Evolutionary conservation across 2,113 vertebrate genomes (phyloP).

Genomic region (Macquaria ambigua): DNA sequence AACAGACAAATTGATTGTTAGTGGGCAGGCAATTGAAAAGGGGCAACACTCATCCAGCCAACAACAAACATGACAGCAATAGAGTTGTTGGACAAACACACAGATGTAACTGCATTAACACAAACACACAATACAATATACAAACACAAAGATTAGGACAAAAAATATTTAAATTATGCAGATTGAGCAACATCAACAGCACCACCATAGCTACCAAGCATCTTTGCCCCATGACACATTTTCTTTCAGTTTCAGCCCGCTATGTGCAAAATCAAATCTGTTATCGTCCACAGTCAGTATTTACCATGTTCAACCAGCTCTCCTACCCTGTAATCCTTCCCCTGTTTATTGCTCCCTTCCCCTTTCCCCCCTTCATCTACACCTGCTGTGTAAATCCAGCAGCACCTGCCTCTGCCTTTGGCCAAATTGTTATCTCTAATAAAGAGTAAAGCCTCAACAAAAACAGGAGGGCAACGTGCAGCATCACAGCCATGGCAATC

Average conservation of each 20-base stretch:
- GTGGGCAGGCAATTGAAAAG: slow-evolving; percentile 50
- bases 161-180: neutral
- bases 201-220: neutral
- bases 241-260: slow-evolving; percentile 5
- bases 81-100: neutral
- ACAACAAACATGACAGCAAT: slow-evolving; percentile 4
- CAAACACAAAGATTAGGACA: slow-evolving; percentile 13
- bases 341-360: slow-evolving; percentile 12
- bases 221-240: neutral
- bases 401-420: slow-evolving; percentile 66
- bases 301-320: slow-evolving; percentile 29
- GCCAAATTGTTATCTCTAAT: slow-evolving; percentile 67
- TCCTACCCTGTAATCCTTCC: slow-evolving; percentile 26
- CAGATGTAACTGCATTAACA: neutral
- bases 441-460: slow-evolving; percentile 60
- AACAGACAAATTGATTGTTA: slow-evolving; percentile 65
- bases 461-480: slow-evolving; percentile 53
- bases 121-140: slow-evolving; percentile 8
- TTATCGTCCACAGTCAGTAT: slow-evolving; percentile 38
- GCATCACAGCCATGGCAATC: slow-evolving; percentile 44
- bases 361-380: slow-evolving; percentile 23
- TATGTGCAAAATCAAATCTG: neutral
- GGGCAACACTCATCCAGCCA: neutral
- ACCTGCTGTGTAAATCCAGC: slow-evolving; percentile 60
- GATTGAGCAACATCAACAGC: neutral